Percentiles rank a stretch among this genome's conserved stretches.
Conservation (phyloP, 92 coral and sea anemone genomes). For the Pocillopora grandis region DNA sequence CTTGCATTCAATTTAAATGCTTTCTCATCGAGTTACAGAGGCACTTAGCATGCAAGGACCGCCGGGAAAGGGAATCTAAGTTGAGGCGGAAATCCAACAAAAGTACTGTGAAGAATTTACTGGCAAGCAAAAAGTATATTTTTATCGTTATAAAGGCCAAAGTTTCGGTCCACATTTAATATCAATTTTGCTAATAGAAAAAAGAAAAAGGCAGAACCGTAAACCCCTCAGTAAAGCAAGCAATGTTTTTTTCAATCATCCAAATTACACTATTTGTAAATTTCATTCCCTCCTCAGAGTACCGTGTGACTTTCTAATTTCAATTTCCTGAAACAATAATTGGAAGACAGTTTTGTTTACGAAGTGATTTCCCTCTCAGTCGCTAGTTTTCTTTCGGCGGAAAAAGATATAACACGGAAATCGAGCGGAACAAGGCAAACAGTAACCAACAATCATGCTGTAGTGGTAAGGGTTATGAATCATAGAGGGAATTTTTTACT, state of each 20-base stretch:
- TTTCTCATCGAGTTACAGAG: no score
- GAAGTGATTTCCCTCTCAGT: slow-evolving; percentile 14
- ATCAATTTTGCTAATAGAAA: background rate
- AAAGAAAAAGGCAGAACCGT: background rate
- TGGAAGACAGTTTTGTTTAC: slow-evolving; percentile 24
- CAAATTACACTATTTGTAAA: slow-evolving; percentile 43
- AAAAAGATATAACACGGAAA: slow-evolving; percentile 1
- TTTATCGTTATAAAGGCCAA: no score
- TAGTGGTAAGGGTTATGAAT: background rate
- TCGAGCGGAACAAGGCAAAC: background rate
- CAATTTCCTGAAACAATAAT: slow-evolving; percentile 24
- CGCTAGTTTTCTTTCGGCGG: slow-evolving; percentile 9
- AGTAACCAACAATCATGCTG: background rate
- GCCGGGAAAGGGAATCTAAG: no score
- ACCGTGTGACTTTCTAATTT: slow-evolving; percentile 26
- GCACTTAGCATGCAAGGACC: no score
- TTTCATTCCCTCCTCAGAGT: slow-evolving; percentile 33
- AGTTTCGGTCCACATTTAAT: no score
- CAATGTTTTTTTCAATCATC: slow-evolving; percentile 18
- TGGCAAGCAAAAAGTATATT: no score
- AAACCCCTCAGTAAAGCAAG: background rate
- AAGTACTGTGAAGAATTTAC: no score
- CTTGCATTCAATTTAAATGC: background rate
- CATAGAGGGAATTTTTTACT: background rate
- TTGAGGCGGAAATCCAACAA: no score